phyloP scores from a whole-genome alignment of 2,113 vertebrate species.

The Ictalurus furcatus region DNA sequence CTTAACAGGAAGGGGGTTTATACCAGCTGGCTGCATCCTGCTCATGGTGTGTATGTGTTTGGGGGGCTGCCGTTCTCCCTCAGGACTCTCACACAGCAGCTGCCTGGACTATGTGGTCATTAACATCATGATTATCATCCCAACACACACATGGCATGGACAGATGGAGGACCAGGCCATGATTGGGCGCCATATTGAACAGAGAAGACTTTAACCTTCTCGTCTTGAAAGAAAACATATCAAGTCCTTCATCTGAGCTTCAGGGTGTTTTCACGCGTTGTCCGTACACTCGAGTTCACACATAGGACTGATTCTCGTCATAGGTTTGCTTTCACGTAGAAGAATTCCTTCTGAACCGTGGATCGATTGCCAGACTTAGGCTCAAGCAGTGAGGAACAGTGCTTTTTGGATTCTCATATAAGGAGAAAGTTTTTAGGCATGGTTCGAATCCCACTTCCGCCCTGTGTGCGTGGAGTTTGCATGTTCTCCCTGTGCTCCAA shows the following conservation, averaged over 20 bases:
- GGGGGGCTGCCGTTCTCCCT: conserved; percentile 18
- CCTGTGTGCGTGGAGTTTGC: neutral
- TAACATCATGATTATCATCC: conserved; percentile 51
- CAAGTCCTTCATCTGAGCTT: neutral
- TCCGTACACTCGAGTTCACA: no score
- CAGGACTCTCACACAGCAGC: conserved; percentile 43
- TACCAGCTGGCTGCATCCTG: conserved; percentile 25
- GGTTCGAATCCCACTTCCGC: no score
- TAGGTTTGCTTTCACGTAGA: neutral
- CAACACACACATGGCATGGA: conserved; percentile 18
- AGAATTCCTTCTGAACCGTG: neutral
- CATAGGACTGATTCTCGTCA: neutral
- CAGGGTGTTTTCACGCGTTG: neutral
- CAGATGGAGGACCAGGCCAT: conserved; percentile 27
- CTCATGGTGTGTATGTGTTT: neutral
- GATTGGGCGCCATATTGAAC: conserved; percentile 13
- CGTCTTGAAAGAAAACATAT: conserved; percentile 18
- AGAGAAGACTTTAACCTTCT: conserved; percentile 1
- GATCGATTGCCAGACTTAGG: neutral
- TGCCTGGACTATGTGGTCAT: conserved; percentile 43
- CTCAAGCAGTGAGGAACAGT: neutral
- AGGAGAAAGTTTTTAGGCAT: neutral
- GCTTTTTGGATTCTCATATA: neutral
- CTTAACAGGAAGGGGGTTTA: neutral
- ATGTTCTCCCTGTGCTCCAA: neutral